phyloP scores from a whole-genome alignment of 2,888 invertebrate species.

The Protula sp. region DNA sequence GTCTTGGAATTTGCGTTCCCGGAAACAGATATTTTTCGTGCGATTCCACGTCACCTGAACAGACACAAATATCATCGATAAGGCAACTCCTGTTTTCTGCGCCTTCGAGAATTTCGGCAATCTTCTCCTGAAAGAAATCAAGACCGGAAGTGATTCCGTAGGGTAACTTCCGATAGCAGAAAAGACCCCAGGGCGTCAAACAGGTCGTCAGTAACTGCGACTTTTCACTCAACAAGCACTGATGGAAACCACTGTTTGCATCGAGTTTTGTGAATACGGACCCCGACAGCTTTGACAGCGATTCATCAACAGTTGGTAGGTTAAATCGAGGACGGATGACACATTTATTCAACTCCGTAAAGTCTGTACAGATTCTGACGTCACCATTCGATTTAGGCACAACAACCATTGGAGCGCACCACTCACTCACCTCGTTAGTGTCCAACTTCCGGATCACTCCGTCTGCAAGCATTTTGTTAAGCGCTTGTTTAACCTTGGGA shows the following conservation, averaged over 20 bases:
- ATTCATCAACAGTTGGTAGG: conserved; percentile 26
- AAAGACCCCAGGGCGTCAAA: neutral
- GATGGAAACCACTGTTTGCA: neutral
- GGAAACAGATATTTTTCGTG: too few relatives aligned
- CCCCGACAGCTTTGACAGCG: neutral
- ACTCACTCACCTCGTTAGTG: too few relatives aligned
- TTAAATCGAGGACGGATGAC: conserved; percentile 18
- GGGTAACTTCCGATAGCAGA: neutral
- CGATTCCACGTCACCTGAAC: too few relatives aligned
- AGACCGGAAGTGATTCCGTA: neutral
- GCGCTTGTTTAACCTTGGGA: too few relatives aligned
- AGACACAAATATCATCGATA: neutral
- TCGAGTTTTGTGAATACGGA: neutral
- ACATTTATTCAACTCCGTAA: conserved; percentile 22
- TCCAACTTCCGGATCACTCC: too few relatives aligned
- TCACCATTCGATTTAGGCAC: conserved; percentile 10
- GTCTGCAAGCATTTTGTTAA: too few relatives aligned
- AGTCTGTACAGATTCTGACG: conserved; percentile 25
- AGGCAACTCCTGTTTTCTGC: neutral
- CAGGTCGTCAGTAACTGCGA: neutral
- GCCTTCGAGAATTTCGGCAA: neutral
- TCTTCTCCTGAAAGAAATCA: neutral
- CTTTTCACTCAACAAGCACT: neutral
- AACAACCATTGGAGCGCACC: neutral
- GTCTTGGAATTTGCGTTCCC: too few relatives aligned